Conservation (phyloP, 92 coral and sea anemone genomes). For the Metridium senile region DNA sequence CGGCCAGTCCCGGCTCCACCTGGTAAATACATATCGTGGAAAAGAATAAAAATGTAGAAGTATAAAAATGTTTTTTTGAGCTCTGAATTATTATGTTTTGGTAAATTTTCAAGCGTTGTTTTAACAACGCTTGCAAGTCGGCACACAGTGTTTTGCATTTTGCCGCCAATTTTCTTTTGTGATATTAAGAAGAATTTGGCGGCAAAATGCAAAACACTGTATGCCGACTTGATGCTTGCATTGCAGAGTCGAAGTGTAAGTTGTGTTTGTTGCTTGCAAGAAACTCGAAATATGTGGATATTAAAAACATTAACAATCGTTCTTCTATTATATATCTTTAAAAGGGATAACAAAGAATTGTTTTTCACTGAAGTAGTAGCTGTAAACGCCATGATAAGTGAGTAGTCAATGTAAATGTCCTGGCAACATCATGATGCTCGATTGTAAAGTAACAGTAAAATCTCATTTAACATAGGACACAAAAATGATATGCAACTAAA, state of each 20-base stretch:
- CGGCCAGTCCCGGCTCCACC: too few relatives aligned
- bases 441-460: neutral
- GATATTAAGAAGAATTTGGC: conserved; percentile 1
- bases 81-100: too few relatives aligned
- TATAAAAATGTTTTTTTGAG: too few relatives aligned
- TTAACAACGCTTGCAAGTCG: too few relatives aligned
- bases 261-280: conserved; percentile 20
- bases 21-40: too few relatives aligned
- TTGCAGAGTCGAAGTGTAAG: neutral
- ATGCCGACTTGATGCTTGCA: neutral
- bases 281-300: conserved; percentile 5
- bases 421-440: neutral
- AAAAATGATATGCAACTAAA: neutral
- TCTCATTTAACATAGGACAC: neutral
- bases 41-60: too few relatives aligned
- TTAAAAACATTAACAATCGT: too few relatives aligned
- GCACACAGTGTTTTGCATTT: neutral
- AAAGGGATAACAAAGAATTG: neutral
- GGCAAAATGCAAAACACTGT: neutral
- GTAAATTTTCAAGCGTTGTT: too few relatives aligned
- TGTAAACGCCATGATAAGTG: neutral
- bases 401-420: neutral
- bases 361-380: neutral
- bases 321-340: too few relatives aligned
- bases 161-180: neutral